These are phyloP conservation scores for Himalopsyche japonica DNA, from an alignment of 2,888 invertebrate genomes.

Conservation along the genomic window DNA sequence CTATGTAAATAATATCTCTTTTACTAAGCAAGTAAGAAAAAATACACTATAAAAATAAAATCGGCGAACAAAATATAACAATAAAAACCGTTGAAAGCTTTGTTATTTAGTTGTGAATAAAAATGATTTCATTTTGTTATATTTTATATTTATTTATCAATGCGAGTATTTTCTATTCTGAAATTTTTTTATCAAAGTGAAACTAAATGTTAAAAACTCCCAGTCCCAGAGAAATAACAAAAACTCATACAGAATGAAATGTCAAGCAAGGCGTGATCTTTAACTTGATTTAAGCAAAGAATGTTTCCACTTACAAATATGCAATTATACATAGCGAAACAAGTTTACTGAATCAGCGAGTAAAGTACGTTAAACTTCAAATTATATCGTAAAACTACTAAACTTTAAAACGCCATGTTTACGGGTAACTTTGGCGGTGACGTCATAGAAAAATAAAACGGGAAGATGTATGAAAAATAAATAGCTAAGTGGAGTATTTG, in stretches of 20 bases:
- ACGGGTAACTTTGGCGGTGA: background rate
- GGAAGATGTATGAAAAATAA: background rate
- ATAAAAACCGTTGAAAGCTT: no score
- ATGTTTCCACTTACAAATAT: conserved; percentile 2
- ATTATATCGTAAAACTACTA: conserved; percentile 32
- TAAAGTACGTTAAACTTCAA: conserved; percentile 14
- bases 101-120: no score
- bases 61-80: no score
- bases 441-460: background rate
- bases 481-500: no score
- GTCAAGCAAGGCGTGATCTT: background rate
- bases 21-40: no score
- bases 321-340: conserved; percentile 25
- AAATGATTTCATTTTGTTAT: no score
- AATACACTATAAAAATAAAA: no score
- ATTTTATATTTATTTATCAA: no score
- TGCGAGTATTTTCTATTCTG: no score
- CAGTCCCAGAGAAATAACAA: background rate
- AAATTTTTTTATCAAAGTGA: background rate
- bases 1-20: no score
- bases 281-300: background rate
- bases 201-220: background rate
- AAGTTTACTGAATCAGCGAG: conserved; percentile 9
- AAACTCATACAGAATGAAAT: background rate
- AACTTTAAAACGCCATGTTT: conserved; percentile 25